Evolutionary conservation across 2,888 invertebrate species (phyloP).

Genomic region (Amorpha juglandis): DNA sequence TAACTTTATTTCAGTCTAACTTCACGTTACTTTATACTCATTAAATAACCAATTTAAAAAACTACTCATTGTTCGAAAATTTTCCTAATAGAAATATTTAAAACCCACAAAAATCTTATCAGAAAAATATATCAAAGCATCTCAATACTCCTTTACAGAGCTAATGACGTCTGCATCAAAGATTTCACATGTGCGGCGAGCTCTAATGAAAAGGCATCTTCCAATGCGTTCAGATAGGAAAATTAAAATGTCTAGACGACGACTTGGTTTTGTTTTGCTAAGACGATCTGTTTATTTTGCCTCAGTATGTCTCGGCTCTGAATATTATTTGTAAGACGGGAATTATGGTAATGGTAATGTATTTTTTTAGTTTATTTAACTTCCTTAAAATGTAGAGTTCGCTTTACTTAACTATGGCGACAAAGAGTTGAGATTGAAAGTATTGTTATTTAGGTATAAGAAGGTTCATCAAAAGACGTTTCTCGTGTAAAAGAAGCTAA

Average conservation of each 20-base stretch:
- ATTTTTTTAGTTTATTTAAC: constrained; percentile 18
- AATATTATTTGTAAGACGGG: constrained; percentile 51
- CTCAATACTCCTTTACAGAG: constrained; percentile 37
- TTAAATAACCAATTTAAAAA: background rate
- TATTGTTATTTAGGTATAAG: background rate
- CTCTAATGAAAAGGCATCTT: constrained; percentile 77
- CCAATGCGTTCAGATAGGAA: constrained; percentile 77
- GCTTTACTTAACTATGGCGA: background rate
- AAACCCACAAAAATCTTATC: constrained; percentile 10
- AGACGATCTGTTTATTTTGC: constrained; percentile 47
- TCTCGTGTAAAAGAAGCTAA: constrained; percentile 46
- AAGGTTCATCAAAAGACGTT: constrained; percentile 26
- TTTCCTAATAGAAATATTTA: background rate
- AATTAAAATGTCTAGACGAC: constrained; percentile 83
- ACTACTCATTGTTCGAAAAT: background rate
- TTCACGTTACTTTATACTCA: background rate
- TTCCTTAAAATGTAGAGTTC: background rate
- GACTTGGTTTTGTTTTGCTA: constrained; percentile 68
- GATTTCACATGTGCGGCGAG: constrained; percentile 68
- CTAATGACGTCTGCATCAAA: constrained; percentile 78
- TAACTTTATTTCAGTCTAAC: too few species aligned
- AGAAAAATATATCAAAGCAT: constrained; percentile 27
- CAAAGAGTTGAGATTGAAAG: background rate
- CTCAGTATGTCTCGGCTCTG: constrained; percentile 46
- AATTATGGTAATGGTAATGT: constrained; percentile 52